phyloP scores from a whole-genome alignment of 64 coral and sea anemone species.

The Cladopsammia gracilis region DNA sequence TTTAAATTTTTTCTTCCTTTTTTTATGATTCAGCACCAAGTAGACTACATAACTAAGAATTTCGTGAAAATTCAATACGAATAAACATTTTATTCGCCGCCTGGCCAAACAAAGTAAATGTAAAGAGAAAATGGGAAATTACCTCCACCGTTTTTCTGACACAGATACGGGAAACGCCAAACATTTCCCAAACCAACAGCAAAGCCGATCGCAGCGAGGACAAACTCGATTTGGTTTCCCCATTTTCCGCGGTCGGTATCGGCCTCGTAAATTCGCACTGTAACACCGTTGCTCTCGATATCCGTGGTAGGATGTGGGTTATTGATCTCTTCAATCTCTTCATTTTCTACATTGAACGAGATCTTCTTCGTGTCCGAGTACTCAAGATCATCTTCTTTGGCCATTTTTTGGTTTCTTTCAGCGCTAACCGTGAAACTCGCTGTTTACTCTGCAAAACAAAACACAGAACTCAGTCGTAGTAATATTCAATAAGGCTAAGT shows the following conservation, averaged over 20 bases:
- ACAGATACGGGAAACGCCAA: conserved; percentile 93
- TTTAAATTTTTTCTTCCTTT: background rate
- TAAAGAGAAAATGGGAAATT: background rate
- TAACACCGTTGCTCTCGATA: conserved; percentile 50
- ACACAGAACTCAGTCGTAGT: background rate
- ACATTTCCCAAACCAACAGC: conserved; percentile 92
- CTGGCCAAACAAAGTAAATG: background rate
- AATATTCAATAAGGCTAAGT: background rate
- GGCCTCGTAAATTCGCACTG: conserved; percentile 33
- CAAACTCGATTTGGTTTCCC: conserved; percentile 88
- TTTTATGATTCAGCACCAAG: background rate
- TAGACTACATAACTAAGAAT: background rate
- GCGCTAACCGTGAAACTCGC: background rate
- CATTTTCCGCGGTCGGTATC: conserved; percentile 79
- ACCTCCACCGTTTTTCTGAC: conserved; percentile 90
- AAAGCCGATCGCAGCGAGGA: conserved; percentile 86
- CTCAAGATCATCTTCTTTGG: conserved; percentile 50
- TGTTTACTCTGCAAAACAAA: conserved; percentile 49
- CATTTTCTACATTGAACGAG: conserved; percentile 13
- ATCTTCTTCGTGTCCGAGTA: conserved; percentile 51
- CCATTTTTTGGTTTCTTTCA: background rate
- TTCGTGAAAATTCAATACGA: background rate
- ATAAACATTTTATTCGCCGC: background rate
- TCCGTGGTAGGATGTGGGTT: conserved; percentile 41
- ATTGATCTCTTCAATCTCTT: conserved; percentile 32